Evolutionary conservation across 2,113 vertebrate genomes (phyloP).

Genomic region (Trichomycterus rosablanca): DNA sequence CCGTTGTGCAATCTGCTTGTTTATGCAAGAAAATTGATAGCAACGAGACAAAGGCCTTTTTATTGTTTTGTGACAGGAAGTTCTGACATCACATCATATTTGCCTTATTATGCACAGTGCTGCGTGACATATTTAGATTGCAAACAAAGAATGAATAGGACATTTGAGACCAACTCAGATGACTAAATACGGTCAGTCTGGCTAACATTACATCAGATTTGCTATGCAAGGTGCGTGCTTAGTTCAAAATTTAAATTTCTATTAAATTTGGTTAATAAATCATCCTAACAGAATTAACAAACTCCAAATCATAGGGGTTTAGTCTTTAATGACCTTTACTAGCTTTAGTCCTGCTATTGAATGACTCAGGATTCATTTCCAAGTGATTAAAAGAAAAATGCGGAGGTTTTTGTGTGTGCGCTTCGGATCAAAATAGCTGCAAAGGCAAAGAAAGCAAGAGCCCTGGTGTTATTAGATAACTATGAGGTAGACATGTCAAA

Average conservation of each 20-base stretch:
- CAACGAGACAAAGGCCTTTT: conserved; percentile 55
- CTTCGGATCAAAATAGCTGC: conserved; percentile 28
- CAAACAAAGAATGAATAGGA: conserved; percentile 22
- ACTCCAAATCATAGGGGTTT: conserved; percentile 14
- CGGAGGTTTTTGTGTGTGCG: conserved; percentile 24
- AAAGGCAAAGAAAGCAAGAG: conserved; percentile 18
- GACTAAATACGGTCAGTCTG: too few relatives aligned
- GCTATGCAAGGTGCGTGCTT: not conserved
- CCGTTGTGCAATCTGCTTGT: not conserved
- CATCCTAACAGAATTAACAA: conserved; percentile 7
- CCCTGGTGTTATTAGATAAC: conserved; percentile 29
- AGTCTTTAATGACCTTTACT: conserved; percentile 36
- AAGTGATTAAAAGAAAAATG: conserved; percentile 30
- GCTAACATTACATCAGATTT: not conserved
- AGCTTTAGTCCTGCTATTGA: conserved; percentile 37
- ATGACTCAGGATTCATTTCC: conserved; percentile 28
- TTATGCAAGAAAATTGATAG: conserved; percentile 20
- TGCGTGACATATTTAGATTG: conserved; percentile 21
- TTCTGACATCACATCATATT: conserved; percentile 37
- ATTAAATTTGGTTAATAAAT: conserved; percentile 1
- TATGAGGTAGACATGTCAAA: conserved; percentile 20
- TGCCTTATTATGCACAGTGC: conserved; percentile 25
- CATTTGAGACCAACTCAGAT: conserved; percentile 16
- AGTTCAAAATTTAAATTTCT: not conserved
- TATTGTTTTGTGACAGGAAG: conserved; percentile 37